Evolutionary conservation across 2,113 vertebrate species (phyloP), one percentile per base, ranked within the genome.

Genomic region (Dipodomys ordii): DNA sequence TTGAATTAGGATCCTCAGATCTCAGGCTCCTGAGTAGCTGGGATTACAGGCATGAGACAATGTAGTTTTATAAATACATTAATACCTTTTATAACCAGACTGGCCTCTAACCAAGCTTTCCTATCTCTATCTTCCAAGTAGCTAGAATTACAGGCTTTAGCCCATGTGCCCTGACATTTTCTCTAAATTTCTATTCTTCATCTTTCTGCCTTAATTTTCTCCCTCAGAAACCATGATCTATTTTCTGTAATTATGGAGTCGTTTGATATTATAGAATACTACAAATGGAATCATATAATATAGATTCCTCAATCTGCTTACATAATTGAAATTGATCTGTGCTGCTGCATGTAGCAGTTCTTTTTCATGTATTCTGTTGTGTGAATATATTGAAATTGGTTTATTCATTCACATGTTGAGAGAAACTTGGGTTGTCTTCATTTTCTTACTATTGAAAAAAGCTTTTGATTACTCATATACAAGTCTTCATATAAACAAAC

Each of bases 221-320:
- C 32, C 32, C 13, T 44, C 79, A 72, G 77, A 53, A 87, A 68
- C 35, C 25, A 89, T 60, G 27, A 78, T 69, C 27, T 90, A 72
- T 46, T 62, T 94, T 80, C 32, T 86, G 4, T 82, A 89, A 53
- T 12, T 82, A 80, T 74, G 57, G 72, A 91, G 87, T 80, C 35
- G 39, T 87, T 87, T 93, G 44, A 72, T 76, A 3, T 71, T 83
- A 67, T 94, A 90, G 39, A 77, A 82, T 85, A 91, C 35, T 68
- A 81, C 69, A 71, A 91, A 76, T 76, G 67, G 87, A 73, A 46
- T 77, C 32, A 35, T 72, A 60, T 9, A 78, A 44, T 74, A 68
- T 53, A 0, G 46, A 44, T 19, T 88, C 49, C 92, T 81, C 83
- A 71, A 60, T 57, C 53, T 57, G 53, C 77, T 91, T 95, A 22